These are phyloP conservation scores for Machaerirhynchus nigripectus DNA, from an alignment of 2,113 vertebrate genomes.

Conservation along the genomic window DNA sequence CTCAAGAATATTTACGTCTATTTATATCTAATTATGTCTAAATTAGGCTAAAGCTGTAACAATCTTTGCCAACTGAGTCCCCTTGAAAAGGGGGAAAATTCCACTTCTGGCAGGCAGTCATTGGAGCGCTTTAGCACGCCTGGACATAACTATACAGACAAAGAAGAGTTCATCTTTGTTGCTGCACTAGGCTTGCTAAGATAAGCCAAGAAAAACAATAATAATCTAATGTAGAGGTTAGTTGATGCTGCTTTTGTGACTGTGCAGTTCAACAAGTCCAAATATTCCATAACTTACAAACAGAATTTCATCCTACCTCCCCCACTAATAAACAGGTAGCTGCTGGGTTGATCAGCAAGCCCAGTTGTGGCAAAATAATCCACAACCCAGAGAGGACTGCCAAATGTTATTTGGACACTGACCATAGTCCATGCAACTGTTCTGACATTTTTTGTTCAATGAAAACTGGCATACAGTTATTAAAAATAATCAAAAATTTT, in stretches of 20 bases:
- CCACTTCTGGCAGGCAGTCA: neutral
- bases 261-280: neutral
- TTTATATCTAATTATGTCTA: neutral
- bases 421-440: neutral
- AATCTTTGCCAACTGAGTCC: neutral
- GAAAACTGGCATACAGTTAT: constrained; percentile 19
- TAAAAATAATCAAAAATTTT: constrained; percentile 16
- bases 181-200: neutral
- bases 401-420: constrained; percentile 13
- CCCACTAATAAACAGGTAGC: constrained; percentile 30
- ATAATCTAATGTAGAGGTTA: neutral
- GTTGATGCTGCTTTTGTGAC: neutral
- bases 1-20: neutral
- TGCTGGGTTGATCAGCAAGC: constrained; percentile 6
- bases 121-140: neutral
- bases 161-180: neutral
- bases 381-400: neutral
- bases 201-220: neutral
- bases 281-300: neutral
- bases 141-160: neutral
- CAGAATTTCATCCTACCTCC: constrained; percentile 11
- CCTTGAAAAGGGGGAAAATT: neutral
- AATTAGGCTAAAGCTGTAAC: neutral
- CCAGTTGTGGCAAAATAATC: neutral
- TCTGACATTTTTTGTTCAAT: constrained; percentile 25